These are phyloP conservation scores for Agrilus biguttatus DNA, from an alignment of 2,888 invertebrate species.

Conservation along the genomic window DNA sequence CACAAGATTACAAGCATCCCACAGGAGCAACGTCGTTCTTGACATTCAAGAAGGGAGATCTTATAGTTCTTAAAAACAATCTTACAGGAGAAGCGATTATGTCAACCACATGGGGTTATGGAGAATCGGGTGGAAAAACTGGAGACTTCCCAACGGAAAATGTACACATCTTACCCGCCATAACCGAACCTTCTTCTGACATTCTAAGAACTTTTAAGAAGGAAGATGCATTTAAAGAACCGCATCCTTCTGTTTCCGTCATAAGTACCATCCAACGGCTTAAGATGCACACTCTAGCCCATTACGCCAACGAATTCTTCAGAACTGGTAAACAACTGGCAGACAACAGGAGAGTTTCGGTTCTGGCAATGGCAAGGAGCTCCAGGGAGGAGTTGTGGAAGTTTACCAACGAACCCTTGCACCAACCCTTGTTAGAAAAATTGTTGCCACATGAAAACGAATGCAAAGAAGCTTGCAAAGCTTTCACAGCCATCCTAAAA, in stretches of 20 bases:
- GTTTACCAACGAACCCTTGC: slow-evolving; percentile 66
- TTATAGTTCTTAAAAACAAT: slow-evolving; percentile 64
- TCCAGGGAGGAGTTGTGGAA: slow-evolving; percentile 67
- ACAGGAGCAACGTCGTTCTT: slow-evolving; percentile 43
- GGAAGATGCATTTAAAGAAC: slow-evolving; percentile 34
- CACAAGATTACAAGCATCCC: slow-evolving; percentile 41
- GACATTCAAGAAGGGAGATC: slow-evolving; percentile 53
- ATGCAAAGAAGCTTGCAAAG: slow-evolving; percentile 56
- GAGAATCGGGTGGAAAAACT: slow-evolving; percentile 50
- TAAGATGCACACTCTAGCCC: slow-evolving; percentile 68
- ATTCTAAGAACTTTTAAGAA: slow-evolving; percentile 52
- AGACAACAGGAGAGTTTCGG: slow-evolving; percentile 45
- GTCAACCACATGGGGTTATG: slow-evolving; percentile 57
- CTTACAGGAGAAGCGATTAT: slow-evolving; percentile 61
- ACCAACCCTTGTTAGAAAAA: slow-evolving; percentile 68
- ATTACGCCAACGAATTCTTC: slow-evolving; percentile 74
- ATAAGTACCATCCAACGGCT: slow-evolving; percentile 46
- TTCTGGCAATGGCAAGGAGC: slow-evolving; percentile 49
- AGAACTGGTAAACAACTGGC: slow-evolving; percentile 35
- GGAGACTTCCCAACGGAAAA: slow-evolving; percentile 80
- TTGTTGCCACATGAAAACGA: slow-evolving; percentile 54
- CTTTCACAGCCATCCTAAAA: slow-evolving; percentile 63
- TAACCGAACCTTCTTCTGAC: slow-evolving; percentile 55
- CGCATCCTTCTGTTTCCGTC: slow-evolving; percentile 29
- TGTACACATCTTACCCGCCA: slow-evolving; percentile 74